phyloP scores from a whole-genome alignment of 2,113 vertebrate species.

The Dendropsophus ebraccatus region DNA sequence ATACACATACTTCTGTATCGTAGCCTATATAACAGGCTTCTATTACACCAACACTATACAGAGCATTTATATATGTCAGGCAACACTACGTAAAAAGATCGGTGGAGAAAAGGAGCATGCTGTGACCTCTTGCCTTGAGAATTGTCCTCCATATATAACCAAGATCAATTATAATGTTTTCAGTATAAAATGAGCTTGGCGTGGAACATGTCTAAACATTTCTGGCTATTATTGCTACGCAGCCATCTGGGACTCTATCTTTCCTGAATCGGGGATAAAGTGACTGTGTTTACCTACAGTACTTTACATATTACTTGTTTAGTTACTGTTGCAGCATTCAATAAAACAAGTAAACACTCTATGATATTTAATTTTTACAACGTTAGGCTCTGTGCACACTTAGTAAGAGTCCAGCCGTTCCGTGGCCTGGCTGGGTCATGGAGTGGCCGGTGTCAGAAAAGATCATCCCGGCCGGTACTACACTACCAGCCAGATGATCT shows the following conservation, averaged over 20 bases:
- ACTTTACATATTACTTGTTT: background rate
- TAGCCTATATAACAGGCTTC: no score
- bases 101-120: background rate
- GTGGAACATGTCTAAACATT: background rate
- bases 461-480: no score
- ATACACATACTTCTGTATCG: no score
- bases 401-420: no score
- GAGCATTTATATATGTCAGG: background rate
- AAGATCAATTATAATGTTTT: slow-evolving; percentile 8
- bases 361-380: no score
- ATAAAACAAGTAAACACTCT: background rate
- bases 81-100: background rate
- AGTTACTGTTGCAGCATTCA: background rate
- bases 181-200: background rate
- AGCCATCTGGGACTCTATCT: slow-evolving; percentile 15
- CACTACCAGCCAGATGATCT: no score
- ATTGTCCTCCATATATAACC: background rate
- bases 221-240: background rate
- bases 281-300: background rate
- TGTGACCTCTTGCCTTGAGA: background rate
- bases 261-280: background rate
- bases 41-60: background rate
- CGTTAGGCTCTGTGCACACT: no score
- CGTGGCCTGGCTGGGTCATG: no score
- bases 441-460: no score